phyloP scores from a whole-genome alignment of 92 coral and sea anemone species.

The Epizoanthus ramosus region DNA sequence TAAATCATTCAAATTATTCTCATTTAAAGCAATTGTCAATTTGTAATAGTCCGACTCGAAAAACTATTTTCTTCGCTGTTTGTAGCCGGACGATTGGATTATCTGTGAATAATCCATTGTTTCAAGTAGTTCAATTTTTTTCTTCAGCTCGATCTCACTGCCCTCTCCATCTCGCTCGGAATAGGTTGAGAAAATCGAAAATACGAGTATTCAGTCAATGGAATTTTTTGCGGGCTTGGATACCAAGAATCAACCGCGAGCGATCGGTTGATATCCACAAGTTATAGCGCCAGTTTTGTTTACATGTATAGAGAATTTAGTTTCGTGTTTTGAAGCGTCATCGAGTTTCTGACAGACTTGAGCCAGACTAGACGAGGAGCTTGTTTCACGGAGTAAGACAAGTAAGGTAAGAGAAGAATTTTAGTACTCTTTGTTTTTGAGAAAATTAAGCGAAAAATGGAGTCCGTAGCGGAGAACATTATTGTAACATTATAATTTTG shows the following conservation, averaged over 20 bases:
- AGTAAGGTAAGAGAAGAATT: background rate
- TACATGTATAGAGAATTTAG: background rate
- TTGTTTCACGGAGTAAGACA: background rate
- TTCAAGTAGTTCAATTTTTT: background rate
- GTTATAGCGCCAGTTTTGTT: background rate
- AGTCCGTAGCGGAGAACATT: too few species aligned
- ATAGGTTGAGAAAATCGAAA: background rate
- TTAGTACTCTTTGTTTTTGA: background rate
- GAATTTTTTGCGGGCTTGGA: background rate
- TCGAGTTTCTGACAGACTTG: background rate
- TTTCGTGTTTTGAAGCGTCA: background rate
- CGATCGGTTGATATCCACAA: background rate
- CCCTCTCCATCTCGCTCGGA: too few species aligned
- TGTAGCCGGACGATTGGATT: too few species aligned
- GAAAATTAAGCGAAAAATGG: too few species aligned
- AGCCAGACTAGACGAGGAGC: background rate
- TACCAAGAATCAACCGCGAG: background rate
- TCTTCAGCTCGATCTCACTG: slow-evolving; percentile 5
- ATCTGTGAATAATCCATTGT: background rate
- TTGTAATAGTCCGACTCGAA: too few species aligned
- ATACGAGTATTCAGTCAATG: background rate
- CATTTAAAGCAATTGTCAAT: too few species aligned
- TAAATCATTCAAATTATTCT: too few species aligned
- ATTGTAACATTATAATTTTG: too few species aligned
- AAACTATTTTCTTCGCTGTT: too few species aligned